phyloP scores from a whole-genome alignment of 1,140 invertebrate species.

The Centruroides vittatus region DNA sequence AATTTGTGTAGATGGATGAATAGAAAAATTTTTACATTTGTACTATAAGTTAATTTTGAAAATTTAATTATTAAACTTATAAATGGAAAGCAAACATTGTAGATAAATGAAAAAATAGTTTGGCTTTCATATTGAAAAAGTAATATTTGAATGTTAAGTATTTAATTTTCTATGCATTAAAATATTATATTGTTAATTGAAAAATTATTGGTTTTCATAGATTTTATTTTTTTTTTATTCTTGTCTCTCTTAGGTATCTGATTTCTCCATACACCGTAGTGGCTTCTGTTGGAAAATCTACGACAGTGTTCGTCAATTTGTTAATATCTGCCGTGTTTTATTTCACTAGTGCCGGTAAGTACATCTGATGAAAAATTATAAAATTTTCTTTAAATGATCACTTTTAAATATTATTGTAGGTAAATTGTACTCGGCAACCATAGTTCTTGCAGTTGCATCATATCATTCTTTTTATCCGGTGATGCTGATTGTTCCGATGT shows the following conservation, averaged over 20 bases:
- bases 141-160: too few relatives aligned
- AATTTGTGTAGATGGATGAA: too few relatives aligned
- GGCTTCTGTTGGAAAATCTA: constrained; percentile 80
- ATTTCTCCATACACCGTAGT: constrained; percentile 85
- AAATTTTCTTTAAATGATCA: constrained; percentile 1
- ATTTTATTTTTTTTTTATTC: neutral
- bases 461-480: constrained; percentile 77
- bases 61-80: too few relatives aligned
- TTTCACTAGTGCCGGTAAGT: constrained; percentile 45
- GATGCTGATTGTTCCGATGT: constrained; percentile 62
- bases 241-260: constrained; percentile 54
- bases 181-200: too few relatives aligned
- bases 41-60: too few relatives aligned
- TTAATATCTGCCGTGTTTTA: constrained; percentile 53
- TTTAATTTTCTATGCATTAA: too few relatives aligned
- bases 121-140: too few relatives aligned
- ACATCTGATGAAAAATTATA: constrained; percentile 12
- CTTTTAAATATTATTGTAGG: constrained; percentile 21
- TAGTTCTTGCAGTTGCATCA: constrained; percentile 56
- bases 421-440: constrained; percentile 36
- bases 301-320: constrained; percentile 78
- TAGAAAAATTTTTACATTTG: too few relatives aligned
- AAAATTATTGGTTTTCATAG: too few relatives aligned
- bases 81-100: too few relatives aligned
- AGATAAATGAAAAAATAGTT: too few relatives aligned